phyloP scores from a whole-genome alignment of 2,797 vertebrate genomes.

The Aphelocoma californica region DNA sequence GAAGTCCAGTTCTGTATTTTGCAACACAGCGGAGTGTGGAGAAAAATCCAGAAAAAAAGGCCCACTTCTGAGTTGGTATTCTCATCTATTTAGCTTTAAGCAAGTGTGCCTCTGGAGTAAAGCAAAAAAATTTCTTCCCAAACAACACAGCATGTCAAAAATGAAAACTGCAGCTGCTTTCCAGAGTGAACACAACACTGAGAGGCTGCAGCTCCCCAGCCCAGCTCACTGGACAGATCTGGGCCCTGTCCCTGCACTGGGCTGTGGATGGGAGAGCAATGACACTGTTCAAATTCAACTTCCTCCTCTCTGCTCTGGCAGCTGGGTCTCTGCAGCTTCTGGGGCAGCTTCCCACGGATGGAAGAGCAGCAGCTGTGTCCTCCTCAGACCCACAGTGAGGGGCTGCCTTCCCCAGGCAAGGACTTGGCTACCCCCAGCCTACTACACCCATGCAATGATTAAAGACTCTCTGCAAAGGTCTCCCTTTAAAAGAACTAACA shows the following conservation, averaged over 20 bases:
- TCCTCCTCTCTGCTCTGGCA: background rate
- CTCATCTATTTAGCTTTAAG: background rate
- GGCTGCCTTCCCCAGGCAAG: background rate
- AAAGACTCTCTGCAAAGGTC: background rate
- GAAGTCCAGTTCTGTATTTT: background rate
- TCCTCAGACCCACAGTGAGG: background rate
- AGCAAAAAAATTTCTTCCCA: background rate
- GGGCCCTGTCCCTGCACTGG: background rate
- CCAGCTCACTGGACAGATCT: background rate
- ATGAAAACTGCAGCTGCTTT: background rate
- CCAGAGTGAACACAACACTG: background rate
- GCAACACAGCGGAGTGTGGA: background rate
- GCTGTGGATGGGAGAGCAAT: rapidly evolving
- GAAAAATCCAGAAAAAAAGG: background rate
- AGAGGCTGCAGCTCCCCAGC: background rate
- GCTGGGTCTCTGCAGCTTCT: background rate
- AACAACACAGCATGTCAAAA: background rate
- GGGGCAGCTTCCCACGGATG: background rate
- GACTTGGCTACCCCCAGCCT: background rate
- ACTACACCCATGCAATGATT: background rate
- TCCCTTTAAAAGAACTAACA: background rate
- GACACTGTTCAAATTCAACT: background rate
- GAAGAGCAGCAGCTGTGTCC: background rate
- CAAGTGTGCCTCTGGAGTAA: background rate
- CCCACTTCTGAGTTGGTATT: background rate